Evolutionary conservation across 2,797 vertebrate genomes (phyloP).

Genomic region (Cyprinodon diabolis): DNA sequence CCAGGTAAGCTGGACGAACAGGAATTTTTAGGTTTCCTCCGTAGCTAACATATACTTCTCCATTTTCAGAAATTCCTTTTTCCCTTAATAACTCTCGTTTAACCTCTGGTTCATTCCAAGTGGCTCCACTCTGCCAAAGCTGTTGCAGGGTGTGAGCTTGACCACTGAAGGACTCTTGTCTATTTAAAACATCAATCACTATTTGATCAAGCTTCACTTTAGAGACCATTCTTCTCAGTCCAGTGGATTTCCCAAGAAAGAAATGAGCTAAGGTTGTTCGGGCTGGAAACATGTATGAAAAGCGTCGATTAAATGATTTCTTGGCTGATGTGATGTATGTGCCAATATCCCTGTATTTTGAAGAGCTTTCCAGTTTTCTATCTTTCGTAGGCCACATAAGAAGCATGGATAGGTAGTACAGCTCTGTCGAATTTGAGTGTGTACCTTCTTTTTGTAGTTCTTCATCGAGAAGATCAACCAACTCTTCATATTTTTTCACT

Average conservation of each 20-base stretch:
- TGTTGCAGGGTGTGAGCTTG: conserved; percentile 29
- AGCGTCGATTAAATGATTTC: conserved; percentile 70
- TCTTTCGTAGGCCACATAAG: conserved; percentile 81
- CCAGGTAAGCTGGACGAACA: conserved; percentile 71
- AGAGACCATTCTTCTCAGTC: conserved; percentile 73
- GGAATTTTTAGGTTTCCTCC: conserved; percentile 67
- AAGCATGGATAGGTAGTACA: conserved; percentile 81
- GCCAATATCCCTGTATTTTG: conserved; percentile 68
- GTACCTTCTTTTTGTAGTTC: conserved; percentile 62
- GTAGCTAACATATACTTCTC: conserved; percentile 70
- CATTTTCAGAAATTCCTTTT: conserved; percentile 72
- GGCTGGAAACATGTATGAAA: conserved; percentile 64
- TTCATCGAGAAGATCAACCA: conserved; percentile 61
- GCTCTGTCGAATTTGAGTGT: conserved; percentile 57
- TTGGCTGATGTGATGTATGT: conserved; percentile 58
- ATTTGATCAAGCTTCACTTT: conserved; percentile 78
- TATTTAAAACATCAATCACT: conserved; percentile 20
- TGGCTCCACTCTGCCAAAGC: conserved; percentile 78
- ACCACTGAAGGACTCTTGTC: not conserved
- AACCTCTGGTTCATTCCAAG: conserved; percentile 71
- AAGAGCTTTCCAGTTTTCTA: conserved; percentile 16
- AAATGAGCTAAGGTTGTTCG: conserved; percentile 79
- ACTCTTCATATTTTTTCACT: conserved; percentile 44
- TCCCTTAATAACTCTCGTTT: conserved; percentile 70
- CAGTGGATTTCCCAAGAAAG: conserved; percentile 74